Evolutionary conservation across 2,797 vertebrate species (phyloP), one percentile per base, ranked within the genome.

Genomic region (Potorous gilbertii): DNA sequence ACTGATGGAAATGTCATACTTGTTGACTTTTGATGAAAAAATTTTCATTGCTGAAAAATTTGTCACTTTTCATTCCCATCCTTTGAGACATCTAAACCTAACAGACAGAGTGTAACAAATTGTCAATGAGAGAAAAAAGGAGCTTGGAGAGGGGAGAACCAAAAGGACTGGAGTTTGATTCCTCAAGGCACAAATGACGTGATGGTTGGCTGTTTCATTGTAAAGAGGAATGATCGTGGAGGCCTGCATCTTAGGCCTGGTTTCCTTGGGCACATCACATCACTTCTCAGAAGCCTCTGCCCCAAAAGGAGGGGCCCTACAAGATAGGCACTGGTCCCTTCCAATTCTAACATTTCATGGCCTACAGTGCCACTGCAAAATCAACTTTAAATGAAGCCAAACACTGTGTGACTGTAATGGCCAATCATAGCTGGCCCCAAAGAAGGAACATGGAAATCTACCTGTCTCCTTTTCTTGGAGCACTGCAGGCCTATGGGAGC

Each of bases 41-140:
- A 94, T 90, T n/a, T 90, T 14, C 31, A 94, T 5, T 92, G 34
- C 40, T 96, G 92, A 8, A 92, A 96, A 94, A 94, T 62, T 50
- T 93, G 66, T 94, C 55, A 91, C 21, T 91, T 92, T 89, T 40
- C 40, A 90, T 93, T 95, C 54, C 91, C 16, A 92, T 94, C 94
- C 91, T 92, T 93, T 92, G 55, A 95, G 57, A 29, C 59, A 94
- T 81, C 56, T 55, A 92, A 95, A 96, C 14, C 21, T 21, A 27
- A 46, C 40, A 81, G 74, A 3, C 40, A 46, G 55, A 28, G 31
- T 28, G 11, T 29, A 40, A 46, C 31, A 27, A 6, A 95, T 90
- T 91, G 91, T 87, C 74, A 91, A 8, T 4, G 40, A 96, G 96
- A 90, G 12, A 16, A 56, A 55, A 95, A 94, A 16, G 91, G 55